Evolutionary conservation across 2,797 vertebrate species (phyloP).

Genomic region (Danio kyathit): DNA sequence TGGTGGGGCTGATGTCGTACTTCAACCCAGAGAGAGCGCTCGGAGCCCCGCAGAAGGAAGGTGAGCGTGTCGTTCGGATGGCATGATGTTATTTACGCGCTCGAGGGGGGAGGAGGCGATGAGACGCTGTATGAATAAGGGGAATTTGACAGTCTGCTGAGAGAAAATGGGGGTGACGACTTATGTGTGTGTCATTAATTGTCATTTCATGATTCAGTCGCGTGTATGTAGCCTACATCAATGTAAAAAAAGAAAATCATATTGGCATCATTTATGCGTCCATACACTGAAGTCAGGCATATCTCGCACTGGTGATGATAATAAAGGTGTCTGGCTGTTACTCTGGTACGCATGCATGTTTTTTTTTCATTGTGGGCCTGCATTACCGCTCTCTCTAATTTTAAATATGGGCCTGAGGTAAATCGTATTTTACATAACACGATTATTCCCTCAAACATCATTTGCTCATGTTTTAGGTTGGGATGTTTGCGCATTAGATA

Average conservation of each 20-base stretch:
- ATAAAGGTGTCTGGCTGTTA: constrained; percentile 3
- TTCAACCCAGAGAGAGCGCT: constrained; percentile 87
- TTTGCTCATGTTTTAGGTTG: background rate
- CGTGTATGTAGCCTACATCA: background rate
- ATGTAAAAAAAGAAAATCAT: background rate
- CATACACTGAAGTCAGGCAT: background rate
- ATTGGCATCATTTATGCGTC: background rate
- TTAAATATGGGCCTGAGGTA: background rate
- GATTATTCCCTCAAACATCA: background rate
- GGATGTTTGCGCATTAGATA: background rate
- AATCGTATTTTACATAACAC: background rate
- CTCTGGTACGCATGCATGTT: constrained; percentile 35
- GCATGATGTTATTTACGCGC: constrained; percentile 51
- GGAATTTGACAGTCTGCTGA: constrained; percentile 50
- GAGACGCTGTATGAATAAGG: constrained; percentile 57
- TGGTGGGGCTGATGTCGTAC: constrained; percentile 86
- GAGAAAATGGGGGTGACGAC: background rate
- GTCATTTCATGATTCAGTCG: background rate
- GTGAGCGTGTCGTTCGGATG: constrained; percentile 72
- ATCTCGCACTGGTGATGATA: background rate
- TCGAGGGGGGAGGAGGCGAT: constrained; percentile 54
- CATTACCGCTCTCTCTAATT: background rate
- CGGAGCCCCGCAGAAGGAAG: constrained; percentile 87
- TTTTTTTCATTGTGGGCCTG: constrained; percentile 34
- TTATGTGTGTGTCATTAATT: background rate